Evolutionary conservation across 2,797 vertebrate species (phyloP).

Genomic region (Aulostomus chinensis): DNA sequence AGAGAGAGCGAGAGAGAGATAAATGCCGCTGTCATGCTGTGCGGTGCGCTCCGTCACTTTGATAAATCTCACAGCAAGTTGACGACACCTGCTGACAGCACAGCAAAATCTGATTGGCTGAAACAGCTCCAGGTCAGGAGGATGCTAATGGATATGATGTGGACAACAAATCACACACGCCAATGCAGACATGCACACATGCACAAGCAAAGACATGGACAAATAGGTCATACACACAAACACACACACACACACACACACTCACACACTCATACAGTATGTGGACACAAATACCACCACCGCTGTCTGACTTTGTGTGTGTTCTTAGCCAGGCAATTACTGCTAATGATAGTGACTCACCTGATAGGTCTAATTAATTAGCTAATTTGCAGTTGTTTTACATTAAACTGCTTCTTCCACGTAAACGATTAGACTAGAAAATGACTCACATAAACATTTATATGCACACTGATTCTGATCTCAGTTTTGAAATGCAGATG

Average conservation of each 20-base stretch:
- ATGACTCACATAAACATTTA: slow-evolving; percentile 36
- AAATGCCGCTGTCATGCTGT: slow-evolving; percentile 69
- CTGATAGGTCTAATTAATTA: slow-evolving; percentile 1
- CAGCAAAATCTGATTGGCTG: slow-evolving; percentile 75
- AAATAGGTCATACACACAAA: no score
- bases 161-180: slow-evolving; percentile 65
- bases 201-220: no score
- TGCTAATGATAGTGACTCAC: neutral
- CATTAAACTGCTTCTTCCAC: neutral
- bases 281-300: no score
- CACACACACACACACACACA: no score
- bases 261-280: no score
- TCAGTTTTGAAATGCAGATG: slow-evolving; percentile 19
- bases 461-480: slow-evolving; percentile 6
- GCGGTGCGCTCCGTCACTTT: slow-evolving; percentile 74
- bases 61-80: slow-evolving; percentile 79
- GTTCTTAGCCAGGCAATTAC: slow-evolving; percentile 11
- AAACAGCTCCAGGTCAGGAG: slow-evolving; percentile 69
- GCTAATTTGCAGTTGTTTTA: slow-evolving; percentile 3
- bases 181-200: no score
- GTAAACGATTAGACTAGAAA: slow-evolving; percentile 38
- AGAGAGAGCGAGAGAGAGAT: slow-evolving; percentile 56
- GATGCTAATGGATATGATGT: slow-evolving; percentile 73
- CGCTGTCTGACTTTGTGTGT: no score
- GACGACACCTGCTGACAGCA: slow-evolving; percentile 81